phyloP scores from a whole-genome alignment of 2,888 invertebrate species.

The Dicranocentrus wangi region DNA sequence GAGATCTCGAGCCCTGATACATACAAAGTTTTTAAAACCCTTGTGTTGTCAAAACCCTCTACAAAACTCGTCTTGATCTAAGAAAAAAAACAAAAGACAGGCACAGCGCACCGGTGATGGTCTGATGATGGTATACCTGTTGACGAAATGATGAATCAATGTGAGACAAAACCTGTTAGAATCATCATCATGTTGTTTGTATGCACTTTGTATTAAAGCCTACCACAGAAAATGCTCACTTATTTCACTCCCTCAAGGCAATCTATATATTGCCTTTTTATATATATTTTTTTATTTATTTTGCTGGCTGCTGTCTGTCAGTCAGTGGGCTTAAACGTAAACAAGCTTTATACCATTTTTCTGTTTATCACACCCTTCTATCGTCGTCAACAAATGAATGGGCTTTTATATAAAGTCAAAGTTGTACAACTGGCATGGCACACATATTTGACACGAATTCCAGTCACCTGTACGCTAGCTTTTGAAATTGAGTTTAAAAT shows the following conservation, averaged over 20 bases:
- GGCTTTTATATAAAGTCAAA: conserved; percentile 28
- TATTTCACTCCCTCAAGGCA: conserved; percentile 32
- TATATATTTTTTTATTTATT: conserved; percentile 42
- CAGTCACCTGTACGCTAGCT: conserved; percentile 27
- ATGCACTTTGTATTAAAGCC: conserved; percentile 33
- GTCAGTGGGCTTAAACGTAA: conserved; percentile 32
- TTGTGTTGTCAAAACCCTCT: too few relatives aligned
- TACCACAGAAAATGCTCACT: conserved; percentile 15
- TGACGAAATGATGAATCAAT: conserved; percentile 23
- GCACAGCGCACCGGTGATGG: too few relatives aligned
- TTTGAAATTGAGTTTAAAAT: not conserved
- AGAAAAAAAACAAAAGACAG: too few relatives aligned
- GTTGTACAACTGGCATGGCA: conserved; percentile 51
- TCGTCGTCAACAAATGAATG: conserved; percentile 26
- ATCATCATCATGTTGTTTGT: conserved; percentile 29
- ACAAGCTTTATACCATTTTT: conserved; percentile 38
- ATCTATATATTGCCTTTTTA: conserved; percentile 6
- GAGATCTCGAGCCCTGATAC: too few relatives aligned
- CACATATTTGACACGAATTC: conserved; percentile 58
- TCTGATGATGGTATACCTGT: not conserved
- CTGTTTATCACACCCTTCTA: conserved; percentile 55
- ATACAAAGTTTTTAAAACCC: too few relatives aligned
- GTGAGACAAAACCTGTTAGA: conserved; percentile 19
- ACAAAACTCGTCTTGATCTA: too few relatives aligned
- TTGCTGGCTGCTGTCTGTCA: conserved; percentile 42